A percentile compares a stretch with the other conserved stretches of the same genome.
Evolutionary conservation across 2,888 invertebrate genomes (phyloP).

Genomic region (Drosophila hamatofila): DNA sequence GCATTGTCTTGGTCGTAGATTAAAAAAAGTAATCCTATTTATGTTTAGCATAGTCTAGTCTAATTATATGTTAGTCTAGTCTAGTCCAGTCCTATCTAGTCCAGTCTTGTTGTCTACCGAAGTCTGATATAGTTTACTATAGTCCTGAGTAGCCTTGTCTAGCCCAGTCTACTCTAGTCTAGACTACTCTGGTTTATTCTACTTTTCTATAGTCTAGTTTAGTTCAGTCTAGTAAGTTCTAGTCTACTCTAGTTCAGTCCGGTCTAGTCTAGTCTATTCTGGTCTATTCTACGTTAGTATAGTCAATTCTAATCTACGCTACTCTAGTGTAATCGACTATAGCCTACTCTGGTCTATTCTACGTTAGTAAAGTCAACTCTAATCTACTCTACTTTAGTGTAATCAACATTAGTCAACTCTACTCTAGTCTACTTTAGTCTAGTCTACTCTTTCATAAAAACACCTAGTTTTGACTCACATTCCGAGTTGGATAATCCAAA

Average conservation of each 20-base stretch:
- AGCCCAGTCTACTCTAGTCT: too few relatives aligned
- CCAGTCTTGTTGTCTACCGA: too few relatives aligned
- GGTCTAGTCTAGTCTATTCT: not conserved
- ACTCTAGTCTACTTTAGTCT: not conserved
- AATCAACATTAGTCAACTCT: too few relatives aligned
- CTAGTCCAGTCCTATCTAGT: too few relatives aligned
- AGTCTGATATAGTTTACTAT: too few relatives aligned
- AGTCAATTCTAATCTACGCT: not conserved
- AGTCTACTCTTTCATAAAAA: not conserved
- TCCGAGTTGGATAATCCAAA: not conserved
- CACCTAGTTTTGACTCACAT: not conserved
- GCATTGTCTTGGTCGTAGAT: not conserved
- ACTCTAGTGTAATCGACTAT: not conserved
- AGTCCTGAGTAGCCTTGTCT: too few relatives aligned
- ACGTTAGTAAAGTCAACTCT: not conserved
- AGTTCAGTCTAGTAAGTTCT: not conserved
- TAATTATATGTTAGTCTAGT: not conserved
- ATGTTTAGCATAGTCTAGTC: not conserved
- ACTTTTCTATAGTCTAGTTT: too few relatives aligned
- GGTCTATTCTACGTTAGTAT: not conserved
- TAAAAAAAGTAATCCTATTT: not conserved
- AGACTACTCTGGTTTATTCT: too few relatives aligned
- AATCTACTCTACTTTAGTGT: not conserved
- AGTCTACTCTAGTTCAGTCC: not conserved
- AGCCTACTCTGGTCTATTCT: not conserved